Evolutionary conservation across 1,140 invertebrate species (phyloP).

Genomic region (Leguminivora glycinivorella): DNA sequence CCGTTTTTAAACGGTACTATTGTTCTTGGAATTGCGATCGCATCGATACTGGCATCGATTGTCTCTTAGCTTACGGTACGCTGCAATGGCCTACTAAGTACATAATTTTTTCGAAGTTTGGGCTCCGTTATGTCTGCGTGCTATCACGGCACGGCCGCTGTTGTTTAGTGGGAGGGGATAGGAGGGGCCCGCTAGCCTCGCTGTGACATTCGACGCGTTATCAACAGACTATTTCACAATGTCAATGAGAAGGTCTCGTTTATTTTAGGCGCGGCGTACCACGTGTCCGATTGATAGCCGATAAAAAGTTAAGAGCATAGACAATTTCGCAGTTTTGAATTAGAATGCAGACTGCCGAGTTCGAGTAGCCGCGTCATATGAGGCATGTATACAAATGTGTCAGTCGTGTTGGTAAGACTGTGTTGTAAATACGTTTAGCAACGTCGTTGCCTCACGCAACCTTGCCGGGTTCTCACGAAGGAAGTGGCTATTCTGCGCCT

Average conservation of each 20-base stretch:
- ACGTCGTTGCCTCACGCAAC: conserved; percentile 76
- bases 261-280: conserved; percentile 62
- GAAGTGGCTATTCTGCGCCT: conserved; percentile 76
- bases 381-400: conserved; percentile 61
- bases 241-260: conserved; percentile 77
- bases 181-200: conserved; percentile 70
- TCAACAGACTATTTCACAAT: conserved; percentile 78
- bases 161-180: conserved; percentile 53
- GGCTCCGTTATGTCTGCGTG: conserved; percentile 27
- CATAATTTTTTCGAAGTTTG: conserved; percentile 8
- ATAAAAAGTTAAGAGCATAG: conserved; percentile 10
- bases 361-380: conserved; percentile 30
- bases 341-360: conserved; percentile 19
- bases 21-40: conserved; percentile 18
- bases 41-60: conserved; percentile 13
- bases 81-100: conserved; percentile 21
- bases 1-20: conserved; percentile 20
- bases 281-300: conserved; percentile 38
- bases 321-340: conserved; percentile 25
- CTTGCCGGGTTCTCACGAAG: conserved; percentile 77
- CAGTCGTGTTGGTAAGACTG: conserved; percentile 70
- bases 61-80: conserved; percentile 6
- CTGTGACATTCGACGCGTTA: conserved; percentile 74
- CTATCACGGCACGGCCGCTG: conserved; percentile 29
- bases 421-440: conserved; percentile 78